Percentiles rank a stretch among this genome's conserved stretches.
Evolutionary conservation across 2,888 invertebrate genomes (phyloP).

Genomic region (Oxycera nigricornis): DNA sequence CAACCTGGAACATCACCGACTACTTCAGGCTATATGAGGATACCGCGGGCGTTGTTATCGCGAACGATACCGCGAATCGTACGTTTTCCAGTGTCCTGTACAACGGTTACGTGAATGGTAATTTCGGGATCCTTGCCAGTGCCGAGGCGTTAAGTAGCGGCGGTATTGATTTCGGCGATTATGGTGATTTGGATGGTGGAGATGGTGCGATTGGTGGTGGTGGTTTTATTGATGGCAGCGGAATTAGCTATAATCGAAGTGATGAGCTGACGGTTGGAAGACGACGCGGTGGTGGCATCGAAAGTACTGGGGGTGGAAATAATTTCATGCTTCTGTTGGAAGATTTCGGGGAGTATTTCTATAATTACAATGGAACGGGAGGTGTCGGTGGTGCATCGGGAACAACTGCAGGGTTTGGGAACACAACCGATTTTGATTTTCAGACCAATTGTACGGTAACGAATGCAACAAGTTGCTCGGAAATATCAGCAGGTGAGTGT

Average conservation of each 20-base stretch:
- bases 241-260: constrained; percentile 16
- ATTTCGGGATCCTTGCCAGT: constrained; percentile 53
- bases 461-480: constrained; percentile 56
- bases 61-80: constrained; percentile 39
- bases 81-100: constrained; percentile 23
- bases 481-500: constrained; percentile 57
- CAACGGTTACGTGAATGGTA: constrained; percentile 11
- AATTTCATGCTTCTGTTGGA: constrained; percentile 73
- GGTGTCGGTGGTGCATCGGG: constrained; percentile 46
- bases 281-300: constrained; percentile 1
- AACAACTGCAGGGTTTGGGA: constrained; percentile 53
- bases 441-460: constrained; percentile 57
- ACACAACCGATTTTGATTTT: constrained; percentile 58
- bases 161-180: constrained; percentile 31
- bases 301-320: constrained; percentile 53
- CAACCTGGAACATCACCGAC: constrained; percentile 48
- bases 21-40: constrained; percentile 51
- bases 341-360: constrained; percentile 81
- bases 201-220: constrained; percentile 1
- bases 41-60: constrained; percentile 29
- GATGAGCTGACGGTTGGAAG: background rate
- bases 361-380: constrained; percentile 62
- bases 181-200: constrained; percentile 31
- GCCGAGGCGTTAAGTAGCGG: constrained; percentile 43
- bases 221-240: constrained; percentile 26